Percentiles rank a stretch among this genome's conserved stretches.
phyloP scores from a whole-genome alignment of 2,113 vertebrate species.

The Scatophagus argus region DNA sequence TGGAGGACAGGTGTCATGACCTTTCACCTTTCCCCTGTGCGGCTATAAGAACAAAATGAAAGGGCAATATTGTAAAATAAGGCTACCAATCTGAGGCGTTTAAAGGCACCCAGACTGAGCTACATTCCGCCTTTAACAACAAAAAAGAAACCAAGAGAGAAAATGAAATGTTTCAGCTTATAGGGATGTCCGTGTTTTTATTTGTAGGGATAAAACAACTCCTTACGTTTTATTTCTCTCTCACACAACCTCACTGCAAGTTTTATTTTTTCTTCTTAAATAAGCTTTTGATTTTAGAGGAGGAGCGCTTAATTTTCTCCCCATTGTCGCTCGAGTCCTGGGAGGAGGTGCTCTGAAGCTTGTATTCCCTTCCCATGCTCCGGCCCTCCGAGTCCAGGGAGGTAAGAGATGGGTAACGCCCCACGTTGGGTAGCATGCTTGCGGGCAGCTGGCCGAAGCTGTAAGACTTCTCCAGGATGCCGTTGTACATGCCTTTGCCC shows the following conservation, averaged over 20 bases:
- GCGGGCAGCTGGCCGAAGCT: slow-evolving; percentile 94
- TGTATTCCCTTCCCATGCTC: slow-evolving; percentile 84
- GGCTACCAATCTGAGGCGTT: slow-evolving; percentile 81
- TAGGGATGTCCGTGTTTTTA: slow-evolving; percentile 70
- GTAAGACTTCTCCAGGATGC: slow-evolving; percentile 97
- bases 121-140: slow-evolving; percentile 87
- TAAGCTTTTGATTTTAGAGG: slow-evolving; percentile 96
- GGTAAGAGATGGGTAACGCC: slow-evolving; percentile 89
- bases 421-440: slow-evolving; percentile 84
- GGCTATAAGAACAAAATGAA: slow-evolving; percentile 82
- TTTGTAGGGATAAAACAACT: slow-evolving; percentile 72
- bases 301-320: slow-evolving; percentile 94
- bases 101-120: slow-evolving; percentile 83
- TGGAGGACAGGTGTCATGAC: slow-evolving; percentile 78
- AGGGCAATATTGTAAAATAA: slow-evolving; percentile 83
- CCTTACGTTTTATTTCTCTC: slow-evolving; percentile 34
- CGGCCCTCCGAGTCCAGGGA: slow-evolving; percentile 89
- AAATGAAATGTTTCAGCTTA: slow-evolving; percentile 75
- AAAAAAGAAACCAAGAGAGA: slow-evolving; percentile 63
- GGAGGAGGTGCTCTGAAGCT: slow-evolving; percentile 90
- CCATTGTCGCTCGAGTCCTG: slow-evolving; percentile 94
- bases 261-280: slow-evolving; percentile 94
- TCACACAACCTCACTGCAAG: slow-evolving; percentile 25
- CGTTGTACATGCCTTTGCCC: slow-evolving; percentile 91
- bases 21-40: slow-evolving; percentile 80